Evolutionary conservation across 2,797 vertebrate genomes (phyloP), one percentile per base, ranked within the genome.

Genomic region (Natrix natrix): DNA sequence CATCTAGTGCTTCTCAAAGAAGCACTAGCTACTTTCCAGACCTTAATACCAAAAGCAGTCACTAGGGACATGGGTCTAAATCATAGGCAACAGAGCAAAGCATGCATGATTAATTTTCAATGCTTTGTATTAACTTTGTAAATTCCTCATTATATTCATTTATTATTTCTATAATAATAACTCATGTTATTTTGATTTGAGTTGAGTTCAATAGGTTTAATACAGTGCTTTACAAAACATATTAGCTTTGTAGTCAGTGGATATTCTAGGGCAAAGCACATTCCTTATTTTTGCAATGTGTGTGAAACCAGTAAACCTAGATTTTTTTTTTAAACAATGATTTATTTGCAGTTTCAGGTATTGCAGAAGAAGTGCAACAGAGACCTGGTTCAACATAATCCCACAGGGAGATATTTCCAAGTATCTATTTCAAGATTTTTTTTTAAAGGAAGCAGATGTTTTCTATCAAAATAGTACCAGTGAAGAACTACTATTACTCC

Each of bases 401-500:
- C 61, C 92, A 95, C 94, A 83, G 11, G 1, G 48, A 92, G 48
- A 93, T 91, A 16, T 96, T 97, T 97, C 96, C 95, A 96, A 96
- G 94, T 95, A 94, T 93, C 26, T 93, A 28, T 95, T 96, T 95
- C 92, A 7, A 93, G 90, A 83, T 91, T 95, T 90, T 86, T 92
- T 48, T 88, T 94, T 95, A 96, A 96, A 89, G 74, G 90, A 97
- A 97, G 94, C 97, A 98, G 98, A 97, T 98, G 98, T 97, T 97
- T 98, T 96, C 96, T 69, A 96, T 97, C 97, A 97, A 52, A 94
- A 83, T 95, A 16, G 94, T 92, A 95, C 94, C 92, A 83, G 87
- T 95, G 94, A 95, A 96, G 94, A 96, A 92, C 95, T 96, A 95
- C 97, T 94, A 94, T 95, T 95, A 91, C 96, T 97, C 94, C 96